phyloP scores from a whole-genome alignment of 2,888 invertebrate species.

The Tethea ocularis region DNA sequence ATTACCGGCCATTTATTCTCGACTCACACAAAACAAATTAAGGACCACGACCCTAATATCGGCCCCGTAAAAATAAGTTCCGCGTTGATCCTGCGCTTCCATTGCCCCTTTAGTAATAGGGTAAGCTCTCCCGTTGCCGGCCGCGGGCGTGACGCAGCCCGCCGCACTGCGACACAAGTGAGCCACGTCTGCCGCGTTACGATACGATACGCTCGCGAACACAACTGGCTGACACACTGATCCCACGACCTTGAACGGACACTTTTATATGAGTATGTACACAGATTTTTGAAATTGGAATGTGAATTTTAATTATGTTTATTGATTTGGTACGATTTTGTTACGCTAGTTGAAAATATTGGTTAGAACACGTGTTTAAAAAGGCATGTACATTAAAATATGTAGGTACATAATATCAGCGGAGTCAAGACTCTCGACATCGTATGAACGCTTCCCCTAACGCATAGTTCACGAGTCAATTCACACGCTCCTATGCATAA shows the following conservation, averaged over 20 bases:
- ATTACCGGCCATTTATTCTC: neutral
- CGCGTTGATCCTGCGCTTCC: constrained; percentile 9
- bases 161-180: constrained; percentile 69
- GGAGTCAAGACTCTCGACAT: neutral
- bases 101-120: constrained; percentile 7
- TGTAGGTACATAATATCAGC: neutral
- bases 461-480: constrained; percentile 15
- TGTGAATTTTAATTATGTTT: neutral
- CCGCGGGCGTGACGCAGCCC: constrained; percentile 58
- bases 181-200: constrained; percentile 28
- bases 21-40: neutral
- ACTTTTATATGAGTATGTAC: constrained; percentile 19
- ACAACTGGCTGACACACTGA: constrained; percentile 30
- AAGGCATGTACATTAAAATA: neutral
- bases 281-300: neutral
- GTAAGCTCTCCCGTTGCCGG: constrained; percentile 25
- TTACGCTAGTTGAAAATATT: neutral
- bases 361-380: neutral
- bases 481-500: constrained; percentile 9
- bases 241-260: constrained; percentile 35
- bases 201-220: constrained; percentile 24
- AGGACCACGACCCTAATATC: neutral
- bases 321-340: neutral
- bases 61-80: constrained; percentile 3
- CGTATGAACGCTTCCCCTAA: constrained; percentile 13